Base-by-base conservation (phyloP, 2,888 invertebrate genomes). In the Amaurobius ferox region DNA sequence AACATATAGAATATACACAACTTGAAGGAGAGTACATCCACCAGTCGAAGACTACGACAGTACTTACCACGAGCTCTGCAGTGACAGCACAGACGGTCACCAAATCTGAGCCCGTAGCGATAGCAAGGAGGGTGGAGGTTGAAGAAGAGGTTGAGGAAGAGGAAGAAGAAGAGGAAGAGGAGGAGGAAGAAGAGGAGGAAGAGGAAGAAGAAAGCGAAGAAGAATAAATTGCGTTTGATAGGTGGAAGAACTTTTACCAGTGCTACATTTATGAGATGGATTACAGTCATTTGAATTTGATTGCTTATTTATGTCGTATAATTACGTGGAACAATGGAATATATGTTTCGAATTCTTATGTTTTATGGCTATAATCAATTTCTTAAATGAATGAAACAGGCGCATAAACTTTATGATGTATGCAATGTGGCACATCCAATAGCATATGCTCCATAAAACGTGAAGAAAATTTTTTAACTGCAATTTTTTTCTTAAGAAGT, bases 81-180 rank as follows among this genome's bases (percentile, higher is more conserved):
- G 62, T 26, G 2, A 68, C 55, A 23, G 23, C 13, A 1, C 23
- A 40, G n/a, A 29, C 13, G 29, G 3, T 11, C 13, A 13, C 44
- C 7, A n/a, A 11, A n/a, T n/a, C 9, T 2, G 89, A 90, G 89
- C 87, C 89, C 16, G 44, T 67, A 2, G 55, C 73, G 1, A 61
- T 66, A 11, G 48, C 66, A 5, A 64, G 64, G 30, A 16, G 66
- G 19, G 39, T 39, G 40, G 40, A 66, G 13, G 67, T 32, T 13
- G 40, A 67, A 16, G 79, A 86, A 64, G 85, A 73, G n/a, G 79
- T 70, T 16, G 86, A 68, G 28, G 74, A 86, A 11, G 79, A 86
- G 30, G 86, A 86, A 66, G 85, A 85, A n/a, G 86, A 86, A 11
- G 86, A 86, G 19, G 87, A 81, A 13, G 86, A 86, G 5, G 86